Conservation (phyloP, 2,888 invertebrate species). For the Operophtera brumata region DNA sequence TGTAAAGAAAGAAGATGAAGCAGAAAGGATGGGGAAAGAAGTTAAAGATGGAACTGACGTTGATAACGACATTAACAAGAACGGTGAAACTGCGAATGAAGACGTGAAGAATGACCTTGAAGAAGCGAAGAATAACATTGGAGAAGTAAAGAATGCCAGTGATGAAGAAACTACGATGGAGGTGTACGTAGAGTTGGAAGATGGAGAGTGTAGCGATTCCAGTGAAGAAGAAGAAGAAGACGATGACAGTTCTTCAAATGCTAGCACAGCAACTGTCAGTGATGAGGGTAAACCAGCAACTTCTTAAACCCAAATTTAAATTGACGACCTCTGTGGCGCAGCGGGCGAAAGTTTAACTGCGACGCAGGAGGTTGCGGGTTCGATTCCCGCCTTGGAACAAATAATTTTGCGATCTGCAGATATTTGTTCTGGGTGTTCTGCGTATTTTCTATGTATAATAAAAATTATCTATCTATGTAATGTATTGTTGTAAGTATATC, state of each 20-base stretch:
- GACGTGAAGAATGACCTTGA: slow-evolving; percentile 3
- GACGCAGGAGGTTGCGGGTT: too few species aligned
- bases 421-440: too few species aligned
- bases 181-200: slow-evolving; percentile 62
- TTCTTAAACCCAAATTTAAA: too few species aligned
- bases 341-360: too few species aligned
- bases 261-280: slow-evolving; percentile 67
- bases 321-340: too few species aligned
- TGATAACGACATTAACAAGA: not conserved
- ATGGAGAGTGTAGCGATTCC: slow-evolving; percentile 84
- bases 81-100: not conserved
- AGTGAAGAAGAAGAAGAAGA: slow-evolving; percentile 47
- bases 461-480: too few species aligned
- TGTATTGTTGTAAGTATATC: too few species aligned
- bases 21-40: not conserved
- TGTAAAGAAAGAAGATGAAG: not conserved
- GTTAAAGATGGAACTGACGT: slow-evolving; percentile 1
- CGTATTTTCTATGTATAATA: too few species aligned
- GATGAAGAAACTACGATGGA: slow-evolving; percentile 12
- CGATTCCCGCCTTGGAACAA: too few species aligned
- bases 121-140: slow-evolving; percentile 4
- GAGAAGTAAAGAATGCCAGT: slow-evolving; percentile 6
- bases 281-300: slow-evolving; percentile 65
- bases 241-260: slow-evolving; percentile 54
- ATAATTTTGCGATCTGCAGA: too few species aligned